These are phyloP conservation scores for Isichthys henryi DNA, from an alignment of 2,113 vertebrate species.

Conservation along the genomic window DNA sequence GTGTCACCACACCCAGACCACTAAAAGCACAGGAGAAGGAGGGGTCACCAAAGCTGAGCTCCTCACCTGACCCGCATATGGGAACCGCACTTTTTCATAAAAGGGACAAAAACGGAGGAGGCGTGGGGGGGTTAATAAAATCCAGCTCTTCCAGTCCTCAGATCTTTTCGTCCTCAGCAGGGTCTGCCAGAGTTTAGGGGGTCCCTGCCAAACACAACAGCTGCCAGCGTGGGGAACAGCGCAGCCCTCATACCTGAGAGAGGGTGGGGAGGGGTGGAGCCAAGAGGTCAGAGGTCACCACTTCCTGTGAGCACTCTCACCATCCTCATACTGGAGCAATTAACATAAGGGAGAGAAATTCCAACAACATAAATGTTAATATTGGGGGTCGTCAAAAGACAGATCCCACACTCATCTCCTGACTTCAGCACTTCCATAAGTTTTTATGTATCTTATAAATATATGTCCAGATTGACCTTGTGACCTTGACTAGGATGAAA, in stretches of 20 bases:
- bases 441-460: background rate
- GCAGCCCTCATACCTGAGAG: slow-evolving; percentile 9
- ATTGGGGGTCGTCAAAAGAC: background rate
- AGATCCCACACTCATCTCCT: background rate
- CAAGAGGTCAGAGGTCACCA: background rate
- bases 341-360: background rate
- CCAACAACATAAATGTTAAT: background rate
- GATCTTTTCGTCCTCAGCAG: slow-evolving; percentile 42
- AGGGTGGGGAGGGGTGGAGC: background rate
- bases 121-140: slow-evolving; percentile 16
- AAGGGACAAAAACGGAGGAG: background rate
- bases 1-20: slow-evolving; percentile 7
- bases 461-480: background rate
- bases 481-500: background rate
- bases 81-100: background rate
- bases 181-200: slow-evolving; percentile 53
- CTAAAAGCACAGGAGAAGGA: slow-evolving; percentile 1
- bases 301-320: background rate
- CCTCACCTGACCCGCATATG: background rate
- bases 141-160: slow-evolving; percentile 35
- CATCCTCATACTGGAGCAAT: background rate
- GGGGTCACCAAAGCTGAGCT: background rate
- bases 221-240: slow-evolving; percentile 4
- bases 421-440: background rate
- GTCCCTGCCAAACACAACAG: slow-evolving; percentile 44